Conservation (phyloP, 2,888 invertebrate genomes). For the Phrixothrix hirtus region DNA sequence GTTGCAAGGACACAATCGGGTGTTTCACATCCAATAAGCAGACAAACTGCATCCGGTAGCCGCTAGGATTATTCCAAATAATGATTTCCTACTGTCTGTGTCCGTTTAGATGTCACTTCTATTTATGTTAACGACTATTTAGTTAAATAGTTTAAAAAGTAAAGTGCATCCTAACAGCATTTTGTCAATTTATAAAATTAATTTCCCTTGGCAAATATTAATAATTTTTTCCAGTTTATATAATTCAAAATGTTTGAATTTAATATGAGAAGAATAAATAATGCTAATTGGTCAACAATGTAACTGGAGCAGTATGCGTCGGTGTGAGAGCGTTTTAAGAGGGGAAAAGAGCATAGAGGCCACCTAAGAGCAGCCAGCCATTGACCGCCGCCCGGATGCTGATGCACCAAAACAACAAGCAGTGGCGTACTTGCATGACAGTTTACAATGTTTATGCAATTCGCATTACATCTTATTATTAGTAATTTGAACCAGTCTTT, state of each 20-base stretch:
- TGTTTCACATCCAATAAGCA: conserved; percentile 15
- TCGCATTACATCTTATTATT: too few relatives aligned
- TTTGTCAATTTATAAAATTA: too few relatives aligned
- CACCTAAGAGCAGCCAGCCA: conserved; percentile 42
- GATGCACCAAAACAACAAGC: conserved; percentile 43
- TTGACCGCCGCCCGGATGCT: conserved; percentile 49
- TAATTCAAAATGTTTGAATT: conserved; percentile 2
- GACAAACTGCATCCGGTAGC: conserved; percentile 17
- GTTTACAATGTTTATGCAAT: too few relatives aligned
- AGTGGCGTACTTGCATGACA: conserved; percentile 36
- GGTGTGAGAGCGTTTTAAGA: conserved; percentile 13
- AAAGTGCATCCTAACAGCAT: too few relatives aligned
- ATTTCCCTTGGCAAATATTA: too few relatives aligned
- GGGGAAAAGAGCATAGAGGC: conserved; percentile 31
- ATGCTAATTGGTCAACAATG: conserved; percentile 20
- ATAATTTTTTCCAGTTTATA: too few relatives aligned
- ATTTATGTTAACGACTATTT: too few relatives aligned
- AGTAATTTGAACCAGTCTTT: too few relatives aligned
- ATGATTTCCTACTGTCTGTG: conserved; percentile 23
- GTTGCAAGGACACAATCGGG: not conserved
- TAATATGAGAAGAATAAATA: conserved; percentile 1
- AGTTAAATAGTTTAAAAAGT: too few relatives aligned
- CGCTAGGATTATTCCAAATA: conserved; percentile 16
- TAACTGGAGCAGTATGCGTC: conserved; percentile 24
- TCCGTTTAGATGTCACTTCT: conserved; percentile 10